Conservation (phyloP, 2,888 invertebrate species). For the Neelides folsomi region DNA sequence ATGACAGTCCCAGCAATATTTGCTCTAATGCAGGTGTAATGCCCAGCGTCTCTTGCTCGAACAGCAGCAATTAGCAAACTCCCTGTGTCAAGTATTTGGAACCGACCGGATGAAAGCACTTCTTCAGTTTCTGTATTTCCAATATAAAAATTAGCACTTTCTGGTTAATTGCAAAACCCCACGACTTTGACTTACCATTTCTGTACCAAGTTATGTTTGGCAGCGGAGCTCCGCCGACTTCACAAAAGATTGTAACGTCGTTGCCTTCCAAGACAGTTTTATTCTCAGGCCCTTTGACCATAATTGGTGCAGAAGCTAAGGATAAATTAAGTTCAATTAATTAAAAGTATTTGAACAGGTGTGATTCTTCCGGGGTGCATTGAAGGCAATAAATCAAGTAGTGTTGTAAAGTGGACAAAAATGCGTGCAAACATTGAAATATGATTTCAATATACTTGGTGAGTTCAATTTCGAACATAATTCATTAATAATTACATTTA, state of each 20-base stretch:
- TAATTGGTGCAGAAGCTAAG: slow-evolving; percentile 73
- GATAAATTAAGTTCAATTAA: slow-evolving; percentile 14
- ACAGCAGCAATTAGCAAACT: slow-evolving; percentile 78
- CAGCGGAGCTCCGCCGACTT: slow-evolving; percentile 76
- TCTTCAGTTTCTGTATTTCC: slow-evolving; percentile 27
- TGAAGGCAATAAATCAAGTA: too few species aligned
- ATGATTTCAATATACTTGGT: too few species aligned
- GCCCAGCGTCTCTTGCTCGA: slow-evolving; percentile 67
- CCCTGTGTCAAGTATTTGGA: slow-evolving; percentile 73
- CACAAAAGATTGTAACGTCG: slow-evolving; percentile 75
- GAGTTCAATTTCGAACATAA: too few species aligned
- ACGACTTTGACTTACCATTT: slow-evolving; percentile 55
- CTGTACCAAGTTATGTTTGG: slow-evolving; percentile 86
- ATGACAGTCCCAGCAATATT: slow-evolving; percentile 84
- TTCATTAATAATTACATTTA: too few species aligned
- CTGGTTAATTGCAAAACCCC: background rate
- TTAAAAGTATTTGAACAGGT: background rate
- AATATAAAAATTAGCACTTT: background rate
- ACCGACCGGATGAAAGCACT: slow-evolving; percentile 53
- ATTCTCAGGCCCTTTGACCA: slow-evolving; percentile 72
- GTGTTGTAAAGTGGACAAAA: too few species aligned
- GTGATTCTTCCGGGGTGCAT: too few species aligned
- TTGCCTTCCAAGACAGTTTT: slow-evolving; percentile 82
- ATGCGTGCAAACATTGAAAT: too few species aligned
- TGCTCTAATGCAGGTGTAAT: slow-evolving; percentile 73